These are phyloP conservation scores for Nebria ingens DNA, from an alignment of 1,140 invertebrate genomes.

Conservation along the genomic window DNA sequence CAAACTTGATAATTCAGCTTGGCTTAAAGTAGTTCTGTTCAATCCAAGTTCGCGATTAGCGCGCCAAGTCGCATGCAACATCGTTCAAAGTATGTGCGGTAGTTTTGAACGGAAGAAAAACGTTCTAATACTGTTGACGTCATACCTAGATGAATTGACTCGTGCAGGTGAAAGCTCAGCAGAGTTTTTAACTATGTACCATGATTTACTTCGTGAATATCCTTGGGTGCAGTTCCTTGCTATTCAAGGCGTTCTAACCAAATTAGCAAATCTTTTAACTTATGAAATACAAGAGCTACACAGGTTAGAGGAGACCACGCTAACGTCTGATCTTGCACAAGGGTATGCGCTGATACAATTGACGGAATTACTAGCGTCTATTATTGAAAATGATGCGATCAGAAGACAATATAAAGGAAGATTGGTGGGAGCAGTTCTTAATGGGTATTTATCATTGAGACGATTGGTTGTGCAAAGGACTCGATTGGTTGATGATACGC, in stretches of 20 bases:
- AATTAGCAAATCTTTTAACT: constrained; percentile 77
- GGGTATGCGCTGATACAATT: constrained; percentile 81
- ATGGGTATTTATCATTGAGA: constrained; percentile 85
- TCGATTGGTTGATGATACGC: constrained; percentile 90
- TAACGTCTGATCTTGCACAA: constrained; percentile 89
- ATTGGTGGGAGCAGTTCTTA: constrained; percentile 78
- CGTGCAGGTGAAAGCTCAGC: constrained; percentile 79
- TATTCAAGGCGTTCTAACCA: constrained; percentile 70
- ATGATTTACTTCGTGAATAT: constrained; percentile 67
- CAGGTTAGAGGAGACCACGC: constrained; percentile 76
- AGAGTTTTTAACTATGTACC: constrained; percentile 83
- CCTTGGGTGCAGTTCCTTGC: constrained; percentile 92
- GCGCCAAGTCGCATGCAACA: constrained; percentile 77
- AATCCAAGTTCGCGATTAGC: constrained; percentile 82
- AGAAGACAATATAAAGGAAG: constrained; percentile 82
- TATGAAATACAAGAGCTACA: constrained; percentile 79
- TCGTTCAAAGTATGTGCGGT: constrained; percentile 74
- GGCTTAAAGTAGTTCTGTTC: constrained; percentile 83
- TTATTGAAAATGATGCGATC: constrained; percentile 71
- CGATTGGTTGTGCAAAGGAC: constrained; percentile 90
- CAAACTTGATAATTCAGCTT: constrained; percentile 48
- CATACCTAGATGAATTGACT: constrained; percentile 76
- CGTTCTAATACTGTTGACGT: constrained; percentile 77
- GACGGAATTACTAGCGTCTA: constrained; percentile 75
- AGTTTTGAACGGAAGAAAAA: constrained; percentile 59